These are phyloP conservation scores for Dicerorhinus sumatrensis DNA, from an alignment of 2,113 vertebrate genomes.

Conservation along the genomic window DNA sequence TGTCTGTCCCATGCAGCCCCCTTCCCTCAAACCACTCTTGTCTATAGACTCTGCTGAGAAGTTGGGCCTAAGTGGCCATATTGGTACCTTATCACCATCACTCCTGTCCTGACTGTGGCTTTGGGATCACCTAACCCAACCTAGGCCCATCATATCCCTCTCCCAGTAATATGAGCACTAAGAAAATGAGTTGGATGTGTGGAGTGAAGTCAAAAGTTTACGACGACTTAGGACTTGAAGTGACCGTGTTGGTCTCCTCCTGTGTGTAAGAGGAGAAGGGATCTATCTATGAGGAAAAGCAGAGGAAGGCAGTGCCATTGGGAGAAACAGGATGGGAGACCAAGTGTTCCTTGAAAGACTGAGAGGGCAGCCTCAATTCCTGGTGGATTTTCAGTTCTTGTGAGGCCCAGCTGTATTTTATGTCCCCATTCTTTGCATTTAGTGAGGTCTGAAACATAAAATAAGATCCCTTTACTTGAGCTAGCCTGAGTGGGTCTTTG, in stretches of 20 bases:
- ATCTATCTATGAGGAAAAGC: neutral
- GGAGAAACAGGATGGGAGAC: neutral
- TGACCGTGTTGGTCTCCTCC: neutral
- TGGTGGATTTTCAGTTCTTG: neutral
- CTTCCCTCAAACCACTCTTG: fast-evolving
- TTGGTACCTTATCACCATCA: neutral
- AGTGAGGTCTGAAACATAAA: neutral
- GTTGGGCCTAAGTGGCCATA: neutral
- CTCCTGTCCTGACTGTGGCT: neutral
- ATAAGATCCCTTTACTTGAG: neutral
- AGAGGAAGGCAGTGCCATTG: neutral
- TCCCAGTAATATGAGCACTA: neutral
- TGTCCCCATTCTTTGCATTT: neutral
- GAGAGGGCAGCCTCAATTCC: neutral
- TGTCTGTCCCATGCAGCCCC: neutral
- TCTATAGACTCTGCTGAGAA: neutral
- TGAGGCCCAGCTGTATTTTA: neutral
- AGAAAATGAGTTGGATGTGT: neutral
- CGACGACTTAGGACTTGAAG: neutral
- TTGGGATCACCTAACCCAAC: neutral
- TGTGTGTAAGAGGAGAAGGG: neutral
- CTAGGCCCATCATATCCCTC: neutral
- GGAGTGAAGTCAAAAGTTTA: neutral
- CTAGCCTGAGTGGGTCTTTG: neutral
- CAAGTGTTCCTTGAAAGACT: neutral